A percentile compares a stretch with the other conserved stretches of the same genome.
phyloP scores from a whole-genome alignment of 2,113 vertebrate genomes.

The Gasterosteus nipponicus region DNA sequence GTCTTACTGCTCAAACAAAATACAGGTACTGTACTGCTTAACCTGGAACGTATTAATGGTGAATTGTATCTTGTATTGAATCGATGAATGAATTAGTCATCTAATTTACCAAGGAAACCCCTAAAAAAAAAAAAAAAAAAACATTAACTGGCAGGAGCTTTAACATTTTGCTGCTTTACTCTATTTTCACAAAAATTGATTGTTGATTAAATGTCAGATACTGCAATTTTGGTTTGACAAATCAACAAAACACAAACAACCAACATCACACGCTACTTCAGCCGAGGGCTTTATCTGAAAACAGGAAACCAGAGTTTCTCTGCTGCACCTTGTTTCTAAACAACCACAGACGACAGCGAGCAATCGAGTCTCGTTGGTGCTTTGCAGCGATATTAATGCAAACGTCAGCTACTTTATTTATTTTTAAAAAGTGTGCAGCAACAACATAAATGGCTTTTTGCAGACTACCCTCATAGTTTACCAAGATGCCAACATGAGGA shows the following conservation, averaged over 20 bases:
- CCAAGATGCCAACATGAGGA: conserved; percentile 12
- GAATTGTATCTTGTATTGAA: too few relatives aligned
- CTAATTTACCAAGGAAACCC: too few relatives aligned
- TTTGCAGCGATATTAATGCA: not conserved
- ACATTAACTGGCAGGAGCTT: not conserved
- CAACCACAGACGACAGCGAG: conserved; percentile 11
- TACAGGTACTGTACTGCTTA: not conserved
- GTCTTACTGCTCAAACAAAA: not conserved
- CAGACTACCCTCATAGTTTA: not conserved
- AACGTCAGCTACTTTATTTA: not conserved
- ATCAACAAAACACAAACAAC: conserved; percentile 9
- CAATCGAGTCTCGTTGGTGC: not conserved
- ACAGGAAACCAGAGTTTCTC: conserved; percentile 68
- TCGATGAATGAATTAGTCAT: too few relatives aligned
- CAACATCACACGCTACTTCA: conserved; percentile 17
- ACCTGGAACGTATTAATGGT: not conserved
- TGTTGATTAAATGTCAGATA: not conserved
- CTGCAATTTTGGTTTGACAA: not conserved
- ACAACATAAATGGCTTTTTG: too few relatives aligned
- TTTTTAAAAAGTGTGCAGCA: too few relatives aligned
- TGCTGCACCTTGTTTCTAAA: conserved; percentile 38
- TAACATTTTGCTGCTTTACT: not conserved
- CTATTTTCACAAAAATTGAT: not conserved
- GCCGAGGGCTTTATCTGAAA: conserved; percentile 39
- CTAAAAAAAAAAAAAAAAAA: too few relatives aligned